These are phyloP conservation scores for Maccullochella peelii DNA, from an alignment of 2,113 vertebrate species.

Conservation along the genomic window DNA sequence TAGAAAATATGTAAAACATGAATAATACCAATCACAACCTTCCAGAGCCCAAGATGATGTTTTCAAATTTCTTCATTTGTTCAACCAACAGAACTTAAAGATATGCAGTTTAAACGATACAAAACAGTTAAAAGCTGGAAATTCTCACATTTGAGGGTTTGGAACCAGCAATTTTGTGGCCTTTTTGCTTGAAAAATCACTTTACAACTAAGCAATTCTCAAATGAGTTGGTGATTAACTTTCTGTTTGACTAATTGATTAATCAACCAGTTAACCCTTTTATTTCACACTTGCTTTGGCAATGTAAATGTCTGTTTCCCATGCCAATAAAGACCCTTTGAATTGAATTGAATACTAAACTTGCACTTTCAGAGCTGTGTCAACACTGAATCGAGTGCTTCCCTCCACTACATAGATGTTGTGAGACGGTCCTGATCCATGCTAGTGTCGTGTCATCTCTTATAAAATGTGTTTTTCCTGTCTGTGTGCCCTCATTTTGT, in stretches of 20 bases:
- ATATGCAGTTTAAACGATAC: background rate
- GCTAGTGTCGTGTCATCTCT: background rate
- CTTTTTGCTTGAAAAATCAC: background rate
- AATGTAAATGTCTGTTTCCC: too few species aligned
- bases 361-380: background rate
- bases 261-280: background rate
- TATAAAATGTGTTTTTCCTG: background rate
- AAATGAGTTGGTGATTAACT: background rate
- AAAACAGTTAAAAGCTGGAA: background rate
- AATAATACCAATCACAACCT: background rate
- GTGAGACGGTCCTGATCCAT: background rate
- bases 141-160: background rate
- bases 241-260: background rate
- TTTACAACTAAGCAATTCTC: background rate
- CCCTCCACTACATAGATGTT: too few species aligned
- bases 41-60: background rate
- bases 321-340: too few species aligned
- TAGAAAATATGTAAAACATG: background rate
- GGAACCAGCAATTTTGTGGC: background rate
- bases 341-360: background rate
- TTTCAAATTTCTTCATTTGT: background rate
- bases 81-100: too few species aligned
- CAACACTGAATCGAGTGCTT: too few species aligned
- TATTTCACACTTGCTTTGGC: too few species aligned
- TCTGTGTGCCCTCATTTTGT: background rate